Evolutionary conservation across 2,797 vertebrate species (phyloP).

Genomic region (Poecile montanus): DNA sequence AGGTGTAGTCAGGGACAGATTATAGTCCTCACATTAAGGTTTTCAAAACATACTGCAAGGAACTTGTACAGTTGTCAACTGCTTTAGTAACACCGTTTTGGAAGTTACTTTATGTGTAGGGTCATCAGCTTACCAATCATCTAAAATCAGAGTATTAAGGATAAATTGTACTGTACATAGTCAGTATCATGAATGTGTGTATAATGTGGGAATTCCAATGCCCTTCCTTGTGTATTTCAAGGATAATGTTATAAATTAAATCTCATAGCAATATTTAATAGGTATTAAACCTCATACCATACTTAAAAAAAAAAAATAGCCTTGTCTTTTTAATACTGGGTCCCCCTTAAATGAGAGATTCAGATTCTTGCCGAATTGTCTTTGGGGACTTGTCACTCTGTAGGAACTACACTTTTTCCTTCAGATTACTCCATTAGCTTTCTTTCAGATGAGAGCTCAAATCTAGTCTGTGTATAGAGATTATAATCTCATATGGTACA

Average conservation of each 20-base stretch:
- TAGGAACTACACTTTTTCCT: not conserved
- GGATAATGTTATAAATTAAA: not conserved
- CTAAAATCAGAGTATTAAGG: not conserved
- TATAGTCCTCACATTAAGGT: not conserved
- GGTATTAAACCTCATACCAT: not conserved
- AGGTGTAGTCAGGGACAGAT: not conserved
- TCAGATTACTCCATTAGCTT: not conserved
- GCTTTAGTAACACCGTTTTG: not conserved
- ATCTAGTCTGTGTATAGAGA: not conserved
- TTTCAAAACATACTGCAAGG: not conserved
- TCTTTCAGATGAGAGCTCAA: not conserved
- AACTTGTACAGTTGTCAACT: fast-evolving
- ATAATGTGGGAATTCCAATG: not conserved
- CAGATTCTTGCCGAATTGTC: not conserved
- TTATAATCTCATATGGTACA: not conserved
- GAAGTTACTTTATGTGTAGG: not conserved
- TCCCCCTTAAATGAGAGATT: not conserved
- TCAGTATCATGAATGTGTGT: not conserved
- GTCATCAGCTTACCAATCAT: not conserved
- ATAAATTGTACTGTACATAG: not conserved
- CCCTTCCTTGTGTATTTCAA: not conserved
- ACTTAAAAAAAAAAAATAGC: not conserved
- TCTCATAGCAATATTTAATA: not conserved
- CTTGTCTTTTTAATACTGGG: not conserved
- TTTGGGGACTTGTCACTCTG: not conserved